Percentiles rank a stretch among this genome's conserved stretches.
phyloP scores from a whole-genome alignment of 53 echinoderm and acorn worm genomes.

The Zoroaster sp. region DNA sequence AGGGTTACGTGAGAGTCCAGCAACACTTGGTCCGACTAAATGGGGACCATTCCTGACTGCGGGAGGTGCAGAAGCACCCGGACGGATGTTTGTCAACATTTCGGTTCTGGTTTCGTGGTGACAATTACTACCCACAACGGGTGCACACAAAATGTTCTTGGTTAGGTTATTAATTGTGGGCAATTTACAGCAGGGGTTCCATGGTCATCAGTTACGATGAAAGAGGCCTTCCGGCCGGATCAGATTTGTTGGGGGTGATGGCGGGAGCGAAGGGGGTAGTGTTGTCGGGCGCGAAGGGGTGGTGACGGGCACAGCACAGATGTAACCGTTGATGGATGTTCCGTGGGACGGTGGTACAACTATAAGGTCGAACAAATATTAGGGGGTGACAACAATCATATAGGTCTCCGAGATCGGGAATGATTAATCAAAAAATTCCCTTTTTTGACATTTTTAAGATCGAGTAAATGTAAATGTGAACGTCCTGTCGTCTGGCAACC shows the following conservation, averaged over 20 bases:
- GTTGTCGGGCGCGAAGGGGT: background rate
- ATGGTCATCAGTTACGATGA: background rate
- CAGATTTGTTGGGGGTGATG: background rate
- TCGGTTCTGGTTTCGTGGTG: background rate
- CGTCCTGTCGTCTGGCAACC: too few relatives aligned
- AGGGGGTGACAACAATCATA: background rate
- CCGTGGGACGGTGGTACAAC: background rate
- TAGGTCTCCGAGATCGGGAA: background rate
- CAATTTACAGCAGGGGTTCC: background rate
- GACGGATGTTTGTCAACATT: background rate
- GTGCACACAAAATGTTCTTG: background rate
- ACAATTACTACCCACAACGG: background rate
- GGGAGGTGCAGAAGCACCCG: background rate
- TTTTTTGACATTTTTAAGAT: constrained; percentile 11
- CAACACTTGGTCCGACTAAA: background rate
- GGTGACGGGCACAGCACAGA: background rate
- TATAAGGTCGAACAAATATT: background rate
- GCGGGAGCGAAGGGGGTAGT: background rate
- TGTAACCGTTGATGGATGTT: background rate
- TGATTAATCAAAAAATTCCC: constrained; percentile 7
- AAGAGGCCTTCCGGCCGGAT: background rate
- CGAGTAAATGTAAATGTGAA: background rate
- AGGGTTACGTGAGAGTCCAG: constrained; percentile 1
- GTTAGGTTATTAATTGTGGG: background rate
- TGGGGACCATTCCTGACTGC: background rate